Evolutionary conservation across 1,140 invertebrate genomes (phyloP).

Genomic region (Drusus annulatus): DNA sequence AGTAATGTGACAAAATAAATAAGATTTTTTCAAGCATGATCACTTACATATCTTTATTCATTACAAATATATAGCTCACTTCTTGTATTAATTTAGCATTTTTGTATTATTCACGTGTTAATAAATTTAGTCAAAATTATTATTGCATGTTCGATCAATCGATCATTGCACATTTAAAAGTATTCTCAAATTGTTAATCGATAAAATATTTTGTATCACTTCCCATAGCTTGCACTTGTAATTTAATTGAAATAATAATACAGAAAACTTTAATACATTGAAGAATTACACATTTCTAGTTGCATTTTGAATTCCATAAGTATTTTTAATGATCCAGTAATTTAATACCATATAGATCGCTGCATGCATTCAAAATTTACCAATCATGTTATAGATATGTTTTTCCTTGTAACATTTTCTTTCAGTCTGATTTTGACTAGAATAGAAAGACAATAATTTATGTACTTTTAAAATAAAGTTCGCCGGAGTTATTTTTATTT

Average conservation of each 20-base stretch:
- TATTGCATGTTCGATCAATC: neutral
- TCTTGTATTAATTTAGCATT: too few species aligned
- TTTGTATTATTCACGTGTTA: too few species aligned
- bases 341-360: neutral
- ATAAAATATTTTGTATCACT: conserved; percentile 39
- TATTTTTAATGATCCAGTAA: conserved; percentile 18
- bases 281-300: neutral
- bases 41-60: too few species aligned
- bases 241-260: neutral
- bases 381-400: too few species aligned
- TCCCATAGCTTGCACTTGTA: conserved; percentile 55
- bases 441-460: conserved; percentile 39
- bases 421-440: conserved; percentile 9
- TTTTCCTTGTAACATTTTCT: neutral
- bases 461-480: neutral
- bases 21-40: too few species aligned
- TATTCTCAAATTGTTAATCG: neutral
- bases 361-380: too few species aligned
- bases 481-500: too few species aligned
- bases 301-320: neutral
- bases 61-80: too few species aligned
- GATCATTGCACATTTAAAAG: conserved; percentile 7
- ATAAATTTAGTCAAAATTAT: too few species aligned
- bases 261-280: conserved; percentile 2
- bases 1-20: too few species aligned